Evolutionary conservation across 2,888 invertebrate genomes (phyloP), one percentile per base, ranked within the genome.

Genomic region (Dynastes maya): DNA sequence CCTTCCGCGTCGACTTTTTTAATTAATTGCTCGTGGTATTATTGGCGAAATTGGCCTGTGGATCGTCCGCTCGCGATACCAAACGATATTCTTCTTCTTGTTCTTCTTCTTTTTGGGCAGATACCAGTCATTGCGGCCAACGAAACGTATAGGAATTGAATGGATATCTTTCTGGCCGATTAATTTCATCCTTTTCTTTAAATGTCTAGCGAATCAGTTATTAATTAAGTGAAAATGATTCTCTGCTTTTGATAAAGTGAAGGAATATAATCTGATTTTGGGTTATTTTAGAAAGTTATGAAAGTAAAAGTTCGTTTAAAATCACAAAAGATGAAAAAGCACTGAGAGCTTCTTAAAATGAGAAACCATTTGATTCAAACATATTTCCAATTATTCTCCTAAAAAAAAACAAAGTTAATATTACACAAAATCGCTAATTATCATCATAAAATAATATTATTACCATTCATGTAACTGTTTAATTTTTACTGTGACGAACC

Each of bases 1-100:
- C 40, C 49, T 68, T 51, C 45, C 51, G 51, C 22, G 29, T 29
- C 63, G 63, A 63, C 63, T 63, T 63, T 63, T 68, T 68, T 68
- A 68, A 68, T 68, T 68, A 68, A 68, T 68, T 68, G 68, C 68
- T 29, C 27, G 49, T 13, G 29, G 49, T 51, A 51, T 68, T 68
- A 51, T 51, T 51, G 27, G 29, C 51, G 29, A 63, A 63, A 63
- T 63, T 63, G 63, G 63, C 63, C 63, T 11, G 45, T 45, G 55
- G 22, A 16, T 45, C 45, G 45, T 8, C 45, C 11, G 45, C 45
- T 8, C 45, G 45, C 45, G 45, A 45, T 45, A 45, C 45, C 45
- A 45, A 22, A 11, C 45, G 45, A 45, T 45, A 45, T 45, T 45
- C 45, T 63, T 29, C 29, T 2, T 63, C 22, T 61, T 22, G 11